Evolutionary conservation across 1,140 invertebrate genomes (phyloP), one percentile per base, ranked within the genome.

Genomic region (Drosophila quadrilineata): DNA sequence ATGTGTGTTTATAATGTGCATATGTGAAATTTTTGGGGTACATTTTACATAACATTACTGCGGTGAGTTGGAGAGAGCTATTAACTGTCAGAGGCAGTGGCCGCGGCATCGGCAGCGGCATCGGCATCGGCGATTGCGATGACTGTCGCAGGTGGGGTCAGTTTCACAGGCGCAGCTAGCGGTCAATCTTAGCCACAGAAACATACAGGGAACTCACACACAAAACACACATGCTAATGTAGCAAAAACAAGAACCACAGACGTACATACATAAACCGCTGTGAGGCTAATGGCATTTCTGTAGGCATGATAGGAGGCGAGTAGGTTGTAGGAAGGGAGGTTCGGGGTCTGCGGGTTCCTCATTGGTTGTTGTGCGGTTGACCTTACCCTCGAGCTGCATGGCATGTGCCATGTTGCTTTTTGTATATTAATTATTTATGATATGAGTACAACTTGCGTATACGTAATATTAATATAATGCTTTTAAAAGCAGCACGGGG

Each of bases 21-120:
- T 24, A 28, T 53, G 17, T 41, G 14, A 38, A 8, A 24, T 10
- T 46, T 31, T 22, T 50, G 17, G 57, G 14, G 16, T 4, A 21
- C 9, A 24, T 48, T 36, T 49, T 26, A 57, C 43, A 58, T 59
- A 35, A 54, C 43, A 58, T 59, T 26, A 54, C 45, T 59, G 57
- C 22, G 53, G 43, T 38, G 40, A 36, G 14, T 50, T 24, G n/a
- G n/a, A n/a, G 14, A 53, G 29, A 58, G 72, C 67, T 65, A 71
- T 75, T 75, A 75, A 75, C 71, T 82, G 76, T 72, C 76, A 75
- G 57, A 45, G 63, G 76, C 72, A 76, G 76, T 53, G n/a, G n/a
- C n/a, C n/a, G n/a, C n/a, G n/a, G n/a, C n/a, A n/a, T n/a, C n/a
- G n/a, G n/a, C n/a, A n/a, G n/a, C n/a, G n/a, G n/a, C n/a, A n/a